Percentiles rank a stretch among this genome's conserved stretches.
These are phyloP conservation scores for Steatocranus sp. DNA, from an alignment of 2,797 vertebrate genomes.

Conservation along the genomic window DNA sequence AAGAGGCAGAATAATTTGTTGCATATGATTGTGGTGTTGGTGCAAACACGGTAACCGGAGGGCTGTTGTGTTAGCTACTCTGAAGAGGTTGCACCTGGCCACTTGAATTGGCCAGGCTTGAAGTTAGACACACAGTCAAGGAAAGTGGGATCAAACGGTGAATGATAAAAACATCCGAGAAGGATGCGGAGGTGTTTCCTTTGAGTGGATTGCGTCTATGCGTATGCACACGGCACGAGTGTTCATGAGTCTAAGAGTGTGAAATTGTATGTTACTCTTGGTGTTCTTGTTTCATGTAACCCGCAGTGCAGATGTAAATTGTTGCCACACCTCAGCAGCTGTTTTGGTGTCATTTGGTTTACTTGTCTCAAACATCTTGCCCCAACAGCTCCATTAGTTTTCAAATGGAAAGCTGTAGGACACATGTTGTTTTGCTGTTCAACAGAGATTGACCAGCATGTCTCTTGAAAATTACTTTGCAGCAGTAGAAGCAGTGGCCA, in stretches of 20 bases:
- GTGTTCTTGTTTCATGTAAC: neutral
- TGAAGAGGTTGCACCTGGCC: conserved; percentile 60
- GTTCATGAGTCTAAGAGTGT: neutral
- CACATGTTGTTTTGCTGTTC: conserved; percentile 51
- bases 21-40: conserved; percentile 23
- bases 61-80: conserved; percentile 25
- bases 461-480: conserved; percentile 33
- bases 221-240: neutral
- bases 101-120: conserved; percentile 30
- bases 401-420: conserved; percentile 44
- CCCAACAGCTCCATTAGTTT: conserved; percentile 35
- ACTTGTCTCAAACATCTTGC: conserved; percentile 24
- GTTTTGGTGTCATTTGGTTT: conserved; percentile 40
- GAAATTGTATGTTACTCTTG: neutral
- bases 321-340: conserved; percentile 28
- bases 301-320: conserved; percentile 18
- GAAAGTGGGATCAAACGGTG: conserved; percentile 49
- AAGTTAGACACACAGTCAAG: conserved; percentile 10
- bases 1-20: conserved; percentile 39
- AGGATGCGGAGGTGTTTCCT: conserved; percentile 12
- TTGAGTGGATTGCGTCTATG: neutral
- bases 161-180: conserved; percentile 42
- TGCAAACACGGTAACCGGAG: conserved; percentile 22
- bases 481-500: neutral
- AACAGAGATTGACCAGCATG: conserved; percentile 29